phyloP scores from a whole-genome alignment of 1,140 invertebrate species.

The silkworm (Bombyx mori) region ASM3026992v2 NC_085118.1:9581501-9582000 shows the following conservation, averaged over 20 bases:
- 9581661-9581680: constrained; percentile 68
- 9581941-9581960: constrained; percentile 45
- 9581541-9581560: background rate
- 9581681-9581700: constrained; percentile 57
- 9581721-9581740: constrained; percentile 57
- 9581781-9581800: constrained; percentile 58
- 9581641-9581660: constrained; percentile 53
- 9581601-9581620: constrained; percentile 45
- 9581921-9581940: constrained; percentile 34
- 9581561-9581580: background rate
- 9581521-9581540: too few species aligned
- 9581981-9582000: constrained; percentile 29
- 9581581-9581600: constrained; percentile 17
- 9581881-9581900: constrained; percentile 41
- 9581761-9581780: constrained; percentile 59
- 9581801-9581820: constrained; percentile 51
- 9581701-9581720: constrained; percentile 68
- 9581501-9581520: too few species aligned
- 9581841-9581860: constrained; percentile 36
- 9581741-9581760: constrained; percentile 61
- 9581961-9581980: constrained; percentile 40
- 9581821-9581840: constrained; percentile 55
- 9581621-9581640: constrained; percentile 46
- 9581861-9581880: constrained; percentile 23
- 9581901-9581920: constrained; percentile 27